Base-by-base conservation (phyloP, 2,797 vertebrate species). In the Ctenopoma multispine region DNA sequence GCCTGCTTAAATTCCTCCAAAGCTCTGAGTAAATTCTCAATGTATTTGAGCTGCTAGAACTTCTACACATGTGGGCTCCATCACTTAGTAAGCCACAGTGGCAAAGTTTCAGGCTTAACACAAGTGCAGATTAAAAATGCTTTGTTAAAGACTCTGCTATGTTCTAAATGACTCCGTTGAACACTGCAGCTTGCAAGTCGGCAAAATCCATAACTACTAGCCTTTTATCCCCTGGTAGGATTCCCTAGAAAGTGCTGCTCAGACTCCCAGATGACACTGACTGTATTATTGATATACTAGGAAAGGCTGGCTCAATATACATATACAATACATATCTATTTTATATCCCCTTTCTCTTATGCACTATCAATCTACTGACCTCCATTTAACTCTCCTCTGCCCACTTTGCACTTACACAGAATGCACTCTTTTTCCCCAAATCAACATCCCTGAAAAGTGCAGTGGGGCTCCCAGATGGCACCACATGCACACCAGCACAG, bases 241-340 rank as follows among this genome's bases (percentile, higher is more conserved):
- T 67, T 86, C 50, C 56, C 57, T 74, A 14, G 36, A 85, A 83
- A 87, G 81, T 49, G 58, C 50, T 24, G 58, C 43, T 21, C 46
- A 72, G 69, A 78, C 53, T 75, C 41, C 66, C 69, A 87, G 63
- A 79, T 83, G 77, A 73, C 41, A 74, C n/a, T 50, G 34, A 74
- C n/a, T 81, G 53, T 75, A 90, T 88, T 84, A 84, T 74, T 83
- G 65, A 88, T 79, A 77, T 55, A 72, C 75, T 3, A 70, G 49
- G 43, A 60, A 21, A 81, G 59, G 68, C 58, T 43, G 64, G 50
- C 63, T 78, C 41, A 49, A 49, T 76, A 20, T 66, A 59, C 64
- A 73, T 67, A 49, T 36, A 58, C 63, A 29, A 24, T 24, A 24
- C 29, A 31, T 31, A 31, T 31, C 29, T 55, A 29, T 53, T 57